Evolutionary conservation across 2,888 invertebrate genomes (phyloP).

Genomic region (Imbricaverruca yamaguchii): DNA sequence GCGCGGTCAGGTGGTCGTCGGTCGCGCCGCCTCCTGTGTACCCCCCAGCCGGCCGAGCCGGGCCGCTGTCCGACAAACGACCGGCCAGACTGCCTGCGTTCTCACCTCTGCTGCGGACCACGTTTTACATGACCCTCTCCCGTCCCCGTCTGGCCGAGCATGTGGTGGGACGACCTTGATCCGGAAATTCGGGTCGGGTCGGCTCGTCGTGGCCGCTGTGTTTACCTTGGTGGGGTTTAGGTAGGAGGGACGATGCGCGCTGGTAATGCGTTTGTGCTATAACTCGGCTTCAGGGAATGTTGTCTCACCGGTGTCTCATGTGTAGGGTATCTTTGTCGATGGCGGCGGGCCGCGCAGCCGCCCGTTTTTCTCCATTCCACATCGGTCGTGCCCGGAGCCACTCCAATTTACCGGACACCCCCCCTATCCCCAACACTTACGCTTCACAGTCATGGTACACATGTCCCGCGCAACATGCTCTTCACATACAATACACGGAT

Average conservation of each 20-base stretch:
- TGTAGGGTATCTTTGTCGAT: too few relatives aligned
- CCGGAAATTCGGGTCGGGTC: too few relatives aligned
- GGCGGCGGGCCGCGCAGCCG: not conserved
- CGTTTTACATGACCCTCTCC: constrained; percentile 1
- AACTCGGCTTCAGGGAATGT: constrained; percentile 10
- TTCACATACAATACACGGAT: too few relatives aligned
- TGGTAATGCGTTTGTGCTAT: too few relatives aligned
- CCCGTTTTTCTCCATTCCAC: not conserved
- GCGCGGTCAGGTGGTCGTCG: not conserved
- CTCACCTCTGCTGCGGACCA: constrained; percentile 11
- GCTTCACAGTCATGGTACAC: too few relatives aligned
- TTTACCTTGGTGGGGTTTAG: too few relatives aligned
- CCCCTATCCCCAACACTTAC: too few relatives aligned
- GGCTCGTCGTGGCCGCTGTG: too few relatives aligned
- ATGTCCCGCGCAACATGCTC: too few relatives aligned
- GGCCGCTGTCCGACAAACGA: not conserved
- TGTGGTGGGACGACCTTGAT: too few relatives aligned
- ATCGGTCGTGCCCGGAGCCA: not conserved
- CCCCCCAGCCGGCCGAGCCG: not conserved
- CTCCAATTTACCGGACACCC: too few relatives aligned
- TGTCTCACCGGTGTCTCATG: not conserved
- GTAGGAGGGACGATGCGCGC: too few relatives aligned
- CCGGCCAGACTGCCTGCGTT: not conserved
- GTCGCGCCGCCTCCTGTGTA: not conserved
- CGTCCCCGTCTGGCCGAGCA: not conserved